phyloP scores from a whole-genome alignment of 2,113 vertebrate genomes.

The Lepisosteus osseus region DNA sequence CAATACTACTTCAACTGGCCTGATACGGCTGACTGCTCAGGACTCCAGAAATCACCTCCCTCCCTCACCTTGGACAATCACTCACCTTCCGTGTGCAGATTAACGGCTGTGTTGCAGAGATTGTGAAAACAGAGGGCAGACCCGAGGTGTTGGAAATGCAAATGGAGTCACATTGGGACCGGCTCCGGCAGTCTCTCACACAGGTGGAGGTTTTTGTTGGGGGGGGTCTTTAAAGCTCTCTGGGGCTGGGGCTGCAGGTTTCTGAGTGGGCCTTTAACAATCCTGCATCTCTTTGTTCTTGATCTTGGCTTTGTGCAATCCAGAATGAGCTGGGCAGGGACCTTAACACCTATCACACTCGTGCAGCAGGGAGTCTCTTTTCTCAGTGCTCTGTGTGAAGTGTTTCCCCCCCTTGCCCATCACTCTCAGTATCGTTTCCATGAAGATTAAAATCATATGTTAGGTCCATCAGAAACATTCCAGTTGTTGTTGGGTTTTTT shows the following conservation, averaged over 20 bases:
- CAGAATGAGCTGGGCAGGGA: slow-evolving; percentile 33
- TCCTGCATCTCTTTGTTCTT: slow-evolving; percentile 62
- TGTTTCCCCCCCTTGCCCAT: too few species aligned
- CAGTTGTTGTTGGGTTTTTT: too few species aligned
- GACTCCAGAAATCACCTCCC: slow-evolving; percentile 26
- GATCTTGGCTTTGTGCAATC: slow-evolving; percentile 59
- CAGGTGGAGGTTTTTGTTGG: slow-evolving; percentile 41
- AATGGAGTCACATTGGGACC: slow-evolving; percentile 61
- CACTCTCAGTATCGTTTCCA: too few species aligned
- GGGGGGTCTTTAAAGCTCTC: slow-evolving; percentile 23
- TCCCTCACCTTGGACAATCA: slow-evolving; percentile 30
- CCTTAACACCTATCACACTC: slow-evolving; percentile 35
- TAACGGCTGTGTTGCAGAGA: slow-evolving; percentile 51
- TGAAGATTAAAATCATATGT: too few species aligned
- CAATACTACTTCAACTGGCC: not conserved
- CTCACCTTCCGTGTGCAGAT: slow-evolving; percentile 66
- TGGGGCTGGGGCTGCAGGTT: slow-evolving; percentile 29
- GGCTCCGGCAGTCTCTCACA: slow-evolving; percentile 80
- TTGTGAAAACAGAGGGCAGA: slow-evolving; percentile 56
- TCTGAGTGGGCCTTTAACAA: slow-evolving; percentile 30
- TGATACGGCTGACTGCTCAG: not conserved
- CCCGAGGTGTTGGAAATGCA: slow-evolving; percentile 73
- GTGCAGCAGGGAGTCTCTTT: slow-evolving; percentile 30
- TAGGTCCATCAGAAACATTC: too few species aligned
- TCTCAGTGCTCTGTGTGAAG: too few species aligned